Evolutionary conservation across 2,113 vertebrate species (phyloP), one percentile per base, ranked within the genome.

Genomic region (Limanda limanda): DNA sequence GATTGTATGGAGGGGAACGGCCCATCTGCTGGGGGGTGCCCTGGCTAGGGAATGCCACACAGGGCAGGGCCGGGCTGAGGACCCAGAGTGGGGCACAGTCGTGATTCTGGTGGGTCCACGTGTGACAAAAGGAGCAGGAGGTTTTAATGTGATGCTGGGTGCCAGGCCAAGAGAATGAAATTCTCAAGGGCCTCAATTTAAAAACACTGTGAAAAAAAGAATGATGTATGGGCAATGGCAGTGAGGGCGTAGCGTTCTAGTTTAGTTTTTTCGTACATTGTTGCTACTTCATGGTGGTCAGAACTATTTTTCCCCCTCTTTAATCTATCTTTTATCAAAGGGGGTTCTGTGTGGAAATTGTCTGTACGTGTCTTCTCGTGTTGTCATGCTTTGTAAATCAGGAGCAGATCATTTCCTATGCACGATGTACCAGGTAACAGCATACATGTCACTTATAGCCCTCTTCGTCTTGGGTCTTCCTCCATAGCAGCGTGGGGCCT

Each of bases 401-500:
- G 25, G 54, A 62, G 48, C 47, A 61, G 62, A 45, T 66, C 18
- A 40, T 63, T 73, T 61, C 65, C 31, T 63, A 88, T 75, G 87
- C 92, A 31, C 42, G 5, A 51, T 45, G 74, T 88, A 93, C 92
- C 93, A 95, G 95, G 94, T 96, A 95, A 94, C 95, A 93, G 92
- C 86, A 63, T 80, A 91, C 79, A 86, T 95, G 94, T 95, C 95
- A 95, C 95, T 96, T 95, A 94, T 94, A 96, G 93, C 88, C 88
- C 78, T 94, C 92, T 92, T 94, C 88, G 91, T 95, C 90, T 94
- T 90, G 92, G 93, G 93, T 95, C 95, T 97, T 97, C 96, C 96
- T 97, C 95, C 88, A 77, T 84, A 96, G 91, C 96, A 96, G 95
- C 95, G 88, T 95, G 96, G 92, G 93, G 95, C 94, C 95, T 96